A percentile compares a stretch with the other conserved stretches of the same genome.
Evolutionary conservation across 92 coral and sea anemone genomes (phyloP).

Genomic region (Ricordea florida): DNA sequence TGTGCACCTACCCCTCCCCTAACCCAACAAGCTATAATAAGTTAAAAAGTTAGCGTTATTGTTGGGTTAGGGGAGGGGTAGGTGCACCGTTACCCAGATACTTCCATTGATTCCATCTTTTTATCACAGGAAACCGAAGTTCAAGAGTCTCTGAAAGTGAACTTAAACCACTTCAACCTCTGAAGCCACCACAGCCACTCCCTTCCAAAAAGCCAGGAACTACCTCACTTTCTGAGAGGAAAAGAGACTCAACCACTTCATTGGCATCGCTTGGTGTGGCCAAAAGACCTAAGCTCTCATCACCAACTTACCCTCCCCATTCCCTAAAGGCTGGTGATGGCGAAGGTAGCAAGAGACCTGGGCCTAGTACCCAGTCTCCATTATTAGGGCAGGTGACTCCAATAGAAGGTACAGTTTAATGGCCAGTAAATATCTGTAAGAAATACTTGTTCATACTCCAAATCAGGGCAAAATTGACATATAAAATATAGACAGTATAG

Average conservation of each 20-base stretch:
- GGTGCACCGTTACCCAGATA: too few relatives aligned
- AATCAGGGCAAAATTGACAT: too few relatives aligned
- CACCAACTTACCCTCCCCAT: conserved; percentile 87
- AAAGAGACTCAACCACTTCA: conserved; percentile 84
- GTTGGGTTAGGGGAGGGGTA: too few relatives aligned
- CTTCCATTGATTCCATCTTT: not conserved
- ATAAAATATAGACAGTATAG: too few relatives aligned
- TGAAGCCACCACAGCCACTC: conserved; percentile 71
- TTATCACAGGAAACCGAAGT: conserved; percentile 31
- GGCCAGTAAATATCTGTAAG: too few relatives aligned
- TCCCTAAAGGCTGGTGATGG: conserved; percentile 65
- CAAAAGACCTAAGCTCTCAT: conserved; percentile 83
- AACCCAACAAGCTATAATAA: too few relatives aligned
- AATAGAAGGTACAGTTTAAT: conserved; percentile 88
- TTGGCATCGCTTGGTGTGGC: conserved; percentile 66
- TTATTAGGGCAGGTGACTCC: conserved; percentile 67
- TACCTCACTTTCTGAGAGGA: conserved; percentile 71
- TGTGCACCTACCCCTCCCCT: too few relatives aligned
- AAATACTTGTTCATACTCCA: too few relatives aligned
- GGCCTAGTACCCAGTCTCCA: conserved; percentile 66
- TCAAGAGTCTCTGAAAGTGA: conserved; percentile 82
- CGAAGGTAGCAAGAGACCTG: conserved; percentile 75
- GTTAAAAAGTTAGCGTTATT: too few relatives aligned
- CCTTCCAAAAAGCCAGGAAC: conserved; percentile 72
- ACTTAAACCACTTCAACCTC: conserved; percentile 89